Percentiles rank a stretch among this genome's conserved stretches.
These are phyloP conservation scores for Cyprichromis sp. DNA, from an alignment of 2,113 vertebrate species.

Conservation along the genomic window DNA sequence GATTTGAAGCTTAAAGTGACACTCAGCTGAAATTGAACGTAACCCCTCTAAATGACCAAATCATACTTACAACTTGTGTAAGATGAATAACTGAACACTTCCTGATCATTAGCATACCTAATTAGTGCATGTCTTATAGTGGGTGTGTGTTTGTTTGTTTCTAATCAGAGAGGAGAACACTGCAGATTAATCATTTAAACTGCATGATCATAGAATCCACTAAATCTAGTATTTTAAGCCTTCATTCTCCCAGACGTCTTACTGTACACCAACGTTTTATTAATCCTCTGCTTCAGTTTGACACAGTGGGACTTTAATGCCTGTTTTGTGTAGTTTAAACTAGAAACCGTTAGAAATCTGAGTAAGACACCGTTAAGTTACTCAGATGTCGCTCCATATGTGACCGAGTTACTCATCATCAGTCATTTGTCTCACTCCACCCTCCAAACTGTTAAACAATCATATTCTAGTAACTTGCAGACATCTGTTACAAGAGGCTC, in stretches of 20 bases:
- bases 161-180: neutral
- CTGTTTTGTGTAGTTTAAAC: neutral
- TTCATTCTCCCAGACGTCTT: neutral
- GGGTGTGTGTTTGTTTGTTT: neutral
- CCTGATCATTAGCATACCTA: neutral
- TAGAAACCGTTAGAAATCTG: neutral
- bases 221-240: neutral
- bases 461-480: neutral
- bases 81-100: neutral
- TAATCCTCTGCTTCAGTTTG: neutral
- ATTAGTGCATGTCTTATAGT: neutral
- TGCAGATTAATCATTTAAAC: neutral
- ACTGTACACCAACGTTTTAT: neutral
- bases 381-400: neutral
- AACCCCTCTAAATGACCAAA: neutral
- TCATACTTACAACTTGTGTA: neutral
- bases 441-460: neutral
- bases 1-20: neutral
- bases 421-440: neutral
- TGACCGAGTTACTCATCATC: neutral
- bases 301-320: neutral
- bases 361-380: neutral
- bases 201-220: neutral
- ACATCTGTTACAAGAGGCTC: neutral
- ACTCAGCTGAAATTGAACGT: neutral